A percentile compares a stretch with the other conserved stretches of the same genome.
Evolutionary conservation across 2,888 invertebrate genomes (phyloP).

Genomic region (Pristionchus arcanus): DNA sequence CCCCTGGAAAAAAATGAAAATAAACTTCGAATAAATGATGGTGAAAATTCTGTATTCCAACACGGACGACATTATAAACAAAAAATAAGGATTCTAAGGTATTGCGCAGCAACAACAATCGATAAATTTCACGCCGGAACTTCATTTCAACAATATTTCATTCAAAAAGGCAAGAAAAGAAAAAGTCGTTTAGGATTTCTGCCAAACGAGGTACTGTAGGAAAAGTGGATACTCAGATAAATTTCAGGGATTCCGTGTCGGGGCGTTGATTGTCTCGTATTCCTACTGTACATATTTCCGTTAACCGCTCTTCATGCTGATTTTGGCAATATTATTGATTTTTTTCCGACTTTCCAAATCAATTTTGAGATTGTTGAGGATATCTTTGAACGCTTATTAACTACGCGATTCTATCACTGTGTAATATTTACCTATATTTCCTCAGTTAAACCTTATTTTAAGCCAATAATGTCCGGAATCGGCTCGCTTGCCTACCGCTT

Average conservation of each 20-base stretch:
- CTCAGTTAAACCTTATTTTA: background rate
- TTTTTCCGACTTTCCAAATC: background rate
- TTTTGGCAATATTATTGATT: background rate
- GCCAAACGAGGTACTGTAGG: background rate
- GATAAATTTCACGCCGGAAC: background rate
- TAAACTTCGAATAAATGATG: background rate
- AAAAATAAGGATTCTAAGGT: background rate
- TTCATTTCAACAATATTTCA: background rate
- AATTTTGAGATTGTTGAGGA: background rate
- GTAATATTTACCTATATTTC: background rate
- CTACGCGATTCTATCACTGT: background rate
- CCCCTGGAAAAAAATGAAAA: background rate
- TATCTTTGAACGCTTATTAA: background rate
- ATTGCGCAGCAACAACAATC: background rate
- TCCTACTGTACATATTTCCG: background rate
- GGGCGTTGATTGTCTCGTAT: background rate
- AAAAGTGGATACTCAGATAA: no score
- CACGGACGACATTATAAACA: background rate
- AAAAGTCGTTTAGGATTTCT: conserved; percentile 18
- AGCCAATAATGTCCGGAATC: conserved; percentile 53
- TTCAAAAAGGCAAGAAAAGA: conserved; percentile 26
- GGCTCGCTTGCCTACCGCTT: conserved; percentile 70
- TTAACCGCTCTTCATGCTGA: background rate
- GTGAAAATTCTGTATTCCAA: background rate
- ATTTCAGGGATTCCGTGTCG: background rate